Base-by-base conservation (phyloP, 1,140 invertebrate genomes). In the Amphibalanus amphitrite region DNA sequence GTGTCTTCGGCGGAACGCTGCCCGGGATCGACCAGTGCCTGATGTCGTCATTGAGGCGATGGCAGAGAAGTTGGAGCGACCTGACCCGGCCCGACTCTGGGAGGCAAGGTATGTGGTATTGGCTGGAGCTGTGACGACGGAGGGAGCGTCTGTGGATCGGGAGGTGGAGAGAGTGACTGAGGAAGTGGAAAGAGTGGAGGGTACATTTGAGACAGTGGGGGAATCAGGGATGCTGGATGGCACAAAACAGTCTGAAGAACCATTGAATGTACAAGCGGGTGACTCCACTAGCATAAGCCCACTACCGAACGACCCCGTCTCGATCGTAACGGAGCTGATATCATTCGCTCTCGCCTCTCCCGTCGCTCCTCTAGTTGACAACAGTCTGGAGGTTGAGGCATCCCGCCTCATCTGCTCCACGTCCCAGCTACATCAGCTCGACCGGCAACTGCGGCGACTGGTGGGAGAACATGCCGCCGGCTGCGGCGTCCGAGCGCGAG, bases 41-140 rank as follows among this genome's bases (percentile, higher is more conserved):
- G 76, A 78, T 30, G 73, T 77, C 29, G 76, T 79, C n/a, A 80
- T 82, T 71, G 69, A 70, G 28, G 73, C 72, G 59, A 82, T 82
- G 81, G 72, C 74, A 20, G 69, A 72, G 26, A 77, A 75, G 73
- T 73, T 82, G 70, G 80, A 82, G 71, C 69, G 71, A 29, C 72
- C 73, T 4, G 69, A 75, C 26, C 74, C 74, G 38, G 38, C 38
- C 6, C 38, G 38, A 6, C 38, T 38, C 38, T 38, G 38, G 38
- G 38, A 38, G 38, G 38, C 38, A 8, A 6, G 38, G 6, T 8
- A 17, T 17, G 38, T 38, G 38, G 17, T 17, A 17, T 17, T 38
- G 38, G 6, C 38, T 6, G 38, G 6, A 6, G 38, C 6, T 17
- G 38, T 17, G n/a, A n/a, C n/a, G n/a, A n/a, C n/a, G n/a, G n/a